Conservation (phyloP, 2,888 invertebrate species). For the Pseudeuparius sepicola region DNA sequence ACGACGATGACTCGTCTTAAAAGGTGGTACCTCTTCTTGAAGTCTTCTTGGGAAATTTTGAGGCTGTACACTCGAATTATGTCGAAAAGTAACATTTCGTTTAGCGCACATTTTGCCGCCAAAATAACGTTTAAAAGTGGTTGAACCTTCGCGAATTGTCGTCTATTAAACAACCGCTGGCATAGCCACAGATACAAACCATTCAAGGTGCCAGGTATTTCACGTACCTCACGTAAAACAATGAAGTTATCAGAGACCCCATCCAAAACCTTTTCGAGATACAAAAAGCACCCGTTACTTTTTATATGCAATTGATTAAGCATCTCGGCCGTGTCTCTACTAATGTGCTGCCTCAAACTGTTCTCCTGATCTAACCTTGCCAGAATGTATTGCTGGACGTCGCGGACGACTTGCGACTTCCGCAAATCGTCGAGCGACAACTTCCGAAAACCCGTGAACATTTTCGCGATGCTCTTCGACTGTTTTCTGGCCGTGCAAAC, state of each 20-base stretch:
- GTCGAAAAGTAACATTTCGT: conserved; percentile 69
- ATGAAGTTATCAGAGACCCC: conserved; percentile 91
- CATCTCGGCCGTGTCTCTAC: conserved; percentile 86
- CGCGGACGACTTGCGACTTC: conserved; percentile 81
- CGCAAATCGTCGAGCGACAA: conserved; percentile 85
- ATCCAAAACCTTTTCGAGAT: conserved; percentile 78
- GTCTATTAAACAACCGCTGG: conserved; percentile 81
- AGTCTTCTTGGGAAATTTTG: conserved; percentile 68
- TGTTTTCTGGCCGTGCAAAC: conserved; percentile 83
- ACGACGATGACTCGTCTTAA: conserved; percentile 54
- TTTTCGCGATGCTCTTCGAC: conserved; percentile 69
- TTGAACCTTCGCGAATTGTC: conserved; percentile 79
- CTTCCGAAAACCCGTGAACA: conserved; percentile 83
- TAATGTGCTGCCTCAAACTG: conserved; percentile 71
- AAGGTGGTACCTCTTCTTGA: conserved; percentile 65
- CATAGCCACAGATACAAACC: conserved; percentile 93
- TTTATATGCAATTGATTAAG: conserved; percentile 92
- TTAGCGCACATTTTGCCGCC: conserved; percentile 77
- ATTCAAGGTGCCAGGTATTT: conserved; percentile 91
- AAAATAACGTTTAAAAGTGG: conserved; percentile 78
- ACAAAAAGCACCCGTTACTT: conserved; percentile 86
- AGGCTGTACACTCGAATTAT: conserved; percentile 74
- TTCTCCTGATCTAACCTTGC: conserved; percentile 84
- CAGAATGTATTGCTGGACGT: conserved; percentile 91
- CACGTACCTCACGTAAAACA: conserved; percentile 78